phyloP scores from a whole-genome alignment of 2,797 vertebrate genomes.

The Sylvilagus floridanus region DNA sequence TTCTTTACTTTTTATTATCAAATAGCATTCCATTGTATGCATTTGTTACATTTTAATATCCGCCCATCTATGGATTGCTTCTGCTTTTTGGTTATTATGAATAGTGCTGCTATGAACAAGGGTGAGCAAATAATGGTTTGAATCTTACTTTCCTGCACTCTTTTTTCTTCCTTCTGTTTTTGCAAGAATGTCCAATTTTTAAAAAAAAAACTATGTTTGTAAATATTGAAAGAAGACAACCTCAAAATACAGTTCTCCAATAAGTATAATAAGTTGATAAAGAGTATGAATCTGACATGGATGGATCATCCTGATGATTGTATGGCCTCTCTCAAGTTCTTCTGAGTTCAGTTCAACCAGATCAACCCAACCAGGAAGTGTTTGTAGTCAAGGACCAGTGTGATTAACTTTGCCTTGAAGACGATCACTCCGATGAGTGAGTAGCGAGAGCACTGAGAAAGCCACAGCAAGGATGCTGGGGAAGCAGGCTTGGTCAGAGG shows the following conservation, averaged over 20 bases:
- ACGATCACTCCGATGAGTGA: neutral
- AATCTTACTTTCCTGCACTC: neutral
- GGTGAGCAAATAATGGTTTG: neutral
- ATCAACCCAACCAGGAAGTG: neutral
- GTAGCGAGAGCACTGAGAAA: neutral
- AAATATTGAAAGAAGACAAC: constrained; percentile 1
- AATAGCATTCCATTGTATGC: neutral
- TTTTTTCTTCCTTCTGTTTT: constrained; percentile 17
- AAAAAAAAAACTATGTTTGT: neutral
- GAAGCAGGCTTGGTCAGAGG: neutral
- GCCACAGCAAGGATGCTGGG: fast-evolving
- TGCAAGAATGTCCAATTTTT: neutral
- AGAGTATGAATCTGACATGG: neutral
- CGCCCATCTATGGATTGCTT: neutral
- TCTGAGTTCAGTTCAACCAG: neutral
- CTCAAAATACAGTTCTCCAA: neutral
- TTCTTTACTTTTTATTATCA: neutral
- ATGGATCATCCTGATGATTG: neutral
- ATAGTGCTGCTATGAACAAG: neutral
- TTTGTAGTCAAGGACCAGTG: neutral
- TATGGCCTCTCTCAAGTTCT: neutral
- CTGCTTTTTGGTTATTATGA: neutral
- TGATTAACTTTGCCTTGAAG: neutral
- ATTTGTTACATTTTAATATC: neutral
- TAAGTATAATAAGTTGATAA: neutral